Base-by-base conservation (phyloP, 2,888 invertebrate species). In the Odontothrips loti region DNA sequence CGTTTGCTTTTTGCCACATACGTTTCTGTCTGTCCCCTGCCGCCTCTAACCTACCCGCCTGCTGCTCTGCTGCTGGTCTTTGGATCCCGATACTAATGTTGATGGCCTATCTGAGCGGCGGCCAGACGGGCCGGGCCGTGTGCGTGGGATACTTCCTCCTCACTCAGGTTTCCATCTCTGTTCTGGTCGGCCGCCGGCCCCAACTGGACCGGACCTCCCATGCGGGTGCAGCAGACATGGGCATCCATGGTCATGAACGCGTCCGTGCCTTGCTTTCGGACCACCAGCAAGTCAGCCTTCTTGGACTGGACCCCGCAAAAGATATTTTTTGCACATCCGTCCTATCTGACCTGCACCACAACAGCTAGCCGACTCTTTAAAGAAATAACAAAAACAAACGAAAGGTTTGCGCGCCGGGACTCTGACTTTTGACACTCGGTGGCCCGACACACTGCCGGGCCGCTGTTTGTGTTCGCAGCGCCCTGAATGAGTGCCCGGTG, bases 81-180 rank as follows among this genome's bases (percentile, higher is more conserved):
- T 51, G 51, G 51, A 20, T 17, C 51, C 51, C 15, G n/a, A 17
- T 58, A n/a, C 11, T n/a, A 15, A n/a, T 0, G n/a, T 15, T 17
- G 20, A 58, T 58, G 58, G n/a, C n/a, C 58, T 58, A n/a, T 58
- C 58, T 11, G 51, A 17, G 12, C 51, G 20, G 20, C 58, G 20
- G 20, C 58, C 58, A 17, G 6, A 11, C 20, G 20, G 20, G 6
- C 51, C 3, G 51, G 17, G 8, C 15, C 17, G 12, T 17, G 20
- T 58, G 58, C 34, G 34, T 43, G 34, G 34, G 34, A 43, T 43
- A 43, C 34, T 43, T 43, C 34, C 34, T 58, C 58, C 10, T 58
- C 11, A 10, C 27, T 27, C 68, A 27, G 68, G 68, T 75, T 75
- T 75, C 68, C 68, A 75, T 75, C 27, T 75, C 68, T 75, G 68